Evolutionary conservation across 2,888 invertebrate species (phyloP).

Genomic region (Rhodophaea formosa): DNA sequence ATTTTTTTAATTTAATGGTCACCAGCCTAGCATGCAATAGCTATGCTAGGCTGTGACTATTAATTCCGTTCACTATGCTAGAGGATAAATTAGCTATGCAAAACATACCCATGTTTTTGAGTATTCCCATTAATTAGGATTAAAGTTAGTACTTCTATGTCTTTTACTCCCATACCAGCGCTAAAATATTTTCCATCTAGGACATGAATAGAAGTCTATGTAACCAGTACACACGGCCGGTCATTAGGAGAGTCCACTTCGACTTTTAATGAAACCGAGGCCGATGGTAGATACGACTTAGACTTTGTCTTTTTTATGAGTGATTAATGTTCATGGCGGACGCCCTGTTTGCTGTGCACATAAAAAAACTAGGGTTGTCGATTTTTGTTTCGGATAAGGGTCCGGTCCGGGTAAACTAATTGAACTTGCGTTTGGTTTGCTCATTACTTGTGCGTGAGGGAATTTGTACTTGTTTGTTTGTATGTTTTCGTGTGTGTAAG

Average conservation of each 20-base stretch:
- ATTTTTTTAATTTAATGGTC: no score
- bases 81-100: no score
- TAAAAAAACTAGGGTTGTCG: conserved; percentile 40
- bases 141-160: no score
- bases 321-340: conserved; percentile 71
- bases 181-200: neutral
- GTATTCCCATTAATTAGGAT: no score
- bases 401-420: conserved; percentile 37
- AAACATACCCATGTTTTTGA: no score
- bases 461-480: neutral
- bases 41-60: no score
- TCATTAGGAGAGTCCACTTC: conserved; percentile 52
- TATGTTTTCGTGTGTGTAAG: neutral
- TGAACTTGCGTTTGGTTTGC: conserved; percentile 12
- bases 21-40: no score
- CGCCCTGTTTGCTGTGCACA: conserved; percentile 60
- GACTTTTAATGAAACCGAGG: conserved; percentile 54
- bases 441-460: neutral
- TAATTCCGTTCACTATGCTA: no score
- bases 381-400: conserved; percentile 36
- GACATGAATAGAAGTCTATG: neutral
- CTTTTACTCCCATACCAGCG: no score
- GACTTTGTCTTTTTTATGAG: conserved; percentile 79
- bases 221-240: conserved; percentile 32
- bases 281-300: conserved; percentile 67